Conservation (phyloP, 2,797 vertebrate genomes). For the Eupleurogrammus muticus region DNA sequence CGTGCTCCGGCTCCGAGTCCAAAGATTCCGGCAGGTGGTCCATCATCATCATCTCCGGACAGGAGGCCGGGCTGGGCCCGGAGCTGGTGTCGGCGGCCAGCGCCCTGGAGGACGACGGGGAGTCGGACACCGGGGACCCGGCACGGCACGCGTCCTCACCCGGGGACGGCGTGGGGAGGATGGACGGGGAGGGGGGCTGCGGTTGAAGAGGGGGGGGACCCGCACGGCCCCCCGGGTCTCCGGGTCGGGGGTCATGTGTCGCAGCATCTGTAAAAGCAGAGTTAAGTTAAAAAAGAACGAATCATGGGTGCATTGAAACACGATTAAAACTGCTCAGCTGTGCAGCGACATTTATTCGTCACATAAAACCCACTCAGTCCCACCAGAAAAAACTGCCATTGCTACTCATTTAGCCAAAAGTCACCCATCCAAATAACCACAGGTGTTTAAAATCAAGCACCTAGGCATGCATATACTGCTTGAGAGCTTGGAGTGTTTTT, state of each 20-base stretch:
- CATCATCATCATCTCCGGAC: constrained; percentile 85
- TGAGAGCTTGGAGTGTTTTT: no score
- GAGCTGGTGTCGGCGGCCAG: constrained; percentile 63
- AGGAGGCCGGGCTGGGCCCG: constrained; percentile 82
- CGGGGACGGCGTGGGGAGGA: constrained; percentile 73
- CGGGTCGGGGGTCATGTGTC: constrained; percentile 48
- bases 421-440: no score
- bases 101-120: constrained; percentile 56
- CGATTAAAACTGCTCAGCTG: background rate
- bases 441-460: no score
- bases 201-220: constrained; percentile 16
- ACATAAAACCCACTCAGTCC: no score
- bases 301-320: background rate
- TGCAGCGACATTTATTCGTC: no score
- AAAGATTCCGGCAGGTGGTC: constrained; percentile 86
- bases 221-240: background rate
- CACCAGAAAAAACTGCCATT: no score
- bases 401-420: no score
- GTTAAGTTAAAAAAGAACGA: background rate
- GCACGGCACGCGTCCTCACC: constrained; percentile 75
- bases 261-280: constrained; percentile 43
- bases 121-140: constrained; percentile 46
- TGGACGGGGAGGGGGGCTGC: constrained; percentile 72
- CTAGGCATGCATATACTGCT: no score
- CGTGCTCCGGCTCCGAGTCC: constrained; percentile 87